Conservation (phyloP, 2,797 vertebrate species). For the Molossus alvarezi region DNA sequence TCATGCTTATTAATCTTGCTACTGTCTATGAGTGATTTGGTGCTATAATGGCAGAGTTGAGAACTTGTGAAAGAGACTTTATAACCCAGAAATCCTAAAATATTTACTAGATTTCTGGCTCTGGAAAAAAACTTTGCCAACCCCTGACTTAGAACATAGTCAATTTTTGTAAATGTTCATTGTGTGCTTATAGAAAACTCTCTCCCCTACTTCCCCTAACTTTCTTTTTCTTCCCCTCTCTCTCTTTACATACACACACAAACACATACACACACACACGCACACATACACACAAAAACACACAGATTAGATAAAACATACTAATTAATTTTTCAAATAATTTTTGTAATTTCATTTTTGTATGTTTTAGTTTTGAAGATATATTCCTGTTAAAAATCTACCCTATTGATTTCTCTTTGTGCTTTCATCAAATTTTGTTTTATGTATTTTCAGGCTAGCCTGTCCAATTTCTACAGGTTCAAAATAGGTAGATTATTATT, state of each 20-base stretch:
- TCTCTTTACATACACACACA: neutral
- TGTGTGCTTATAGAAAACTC: neutral
- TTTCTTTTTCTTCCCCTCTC: neutral
- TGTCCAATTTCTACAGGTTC: neutral
- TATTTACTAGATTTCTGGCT: neutral
- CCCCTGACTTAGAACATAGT: neutral
- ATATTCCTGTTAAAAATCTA: neutral
- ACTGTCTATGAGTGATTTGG: neutral
- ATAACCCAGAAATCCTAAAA: neutral
- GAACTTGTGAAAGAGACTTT: neutral
- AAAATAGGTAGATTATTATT: neutral
- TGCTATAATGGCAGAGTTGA: neutral
- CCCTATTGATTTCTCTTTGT: neutral
- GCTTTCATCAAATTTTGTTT: constrained; percentile 13
- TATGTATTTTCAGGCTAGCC: neutral
- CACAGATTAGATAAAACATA: neutral
- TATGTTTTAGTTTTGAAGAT: constrained; percentile 19
- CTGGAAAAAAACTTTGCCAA: neutral
- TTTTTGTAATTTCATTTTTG: neutral
- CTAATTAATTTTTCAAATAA: neutral
- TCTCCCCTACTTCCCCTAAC: neutral
- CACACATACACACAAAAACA: neutral
- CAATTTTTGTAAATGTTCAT: neutral
- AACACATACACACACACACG: too few relatives aligned
- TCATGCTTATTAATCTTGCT: neutral